A percentile compares a stretch with the other conserved stretches of the same genome.
phyloP scores from a whole-genome alignment of 2,797 vertebrate genomes.

The Hydrophis major region DNA sequence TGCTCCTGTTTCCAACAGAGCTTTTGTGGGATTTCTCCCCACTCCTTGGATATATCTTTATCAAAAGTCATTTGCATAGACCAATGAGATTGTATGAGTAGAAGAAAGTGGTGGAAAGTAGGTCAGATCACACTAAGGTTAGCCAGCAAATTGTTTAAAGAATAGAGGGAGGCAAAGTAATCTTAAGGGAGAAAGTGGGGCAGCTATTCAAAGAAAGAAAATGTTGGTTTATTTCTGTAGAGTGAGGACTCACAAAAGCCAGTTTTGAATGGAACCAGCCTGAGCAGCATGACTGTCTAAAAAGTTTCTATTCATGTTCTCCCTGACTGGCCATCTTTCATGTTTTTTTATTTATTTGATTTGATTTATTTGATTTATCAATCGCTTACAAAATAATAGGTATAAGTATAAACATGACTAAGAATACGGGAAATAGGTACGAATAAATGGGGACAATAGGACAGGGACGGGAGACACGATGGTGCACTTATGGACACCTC shows the following conservation, averaged over 20 bases:
- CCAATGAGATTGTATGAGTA: not conserved
- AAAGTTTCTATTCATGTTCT: not conserved
- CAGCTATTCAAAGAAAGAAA: not conserved
- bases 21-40: not conserved
- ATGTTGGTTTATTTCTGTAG: not conserved
- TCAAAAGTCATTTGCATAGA: slow-evolving; percentile 10
- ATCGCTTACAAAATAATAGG: too few relatives aligned
- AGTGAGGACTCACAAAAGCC: not conserved
- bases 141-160: not conserved
- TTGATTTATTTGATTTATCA: too few relatives aligned
- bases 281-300: not conserved
- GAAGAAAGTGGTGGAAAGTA: not conserved
- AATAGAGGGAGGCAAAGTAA: not conserved
- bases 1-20: not conserved
- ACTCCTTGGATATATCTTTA: not conserved
- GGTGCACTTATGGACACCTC: too few relatives aligned
- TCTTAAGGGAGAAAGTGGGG: too few relatives aligned
- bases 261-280: not conserved
- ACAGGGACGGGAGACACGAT: too few relatives aligned
- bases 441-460: too few relatives aligned
- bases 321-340: not conserved
- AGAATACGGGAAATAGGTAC: too few relatives aligned
- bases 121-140: not conserved
- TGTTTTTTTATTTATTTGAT: too few relatives aligned
- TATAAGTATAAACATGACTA: too few relatives aligned